Base-by-base conservation (phyloP, 2,888 invertebrate species). In the Eumacrocentrus americanus region DNA sequence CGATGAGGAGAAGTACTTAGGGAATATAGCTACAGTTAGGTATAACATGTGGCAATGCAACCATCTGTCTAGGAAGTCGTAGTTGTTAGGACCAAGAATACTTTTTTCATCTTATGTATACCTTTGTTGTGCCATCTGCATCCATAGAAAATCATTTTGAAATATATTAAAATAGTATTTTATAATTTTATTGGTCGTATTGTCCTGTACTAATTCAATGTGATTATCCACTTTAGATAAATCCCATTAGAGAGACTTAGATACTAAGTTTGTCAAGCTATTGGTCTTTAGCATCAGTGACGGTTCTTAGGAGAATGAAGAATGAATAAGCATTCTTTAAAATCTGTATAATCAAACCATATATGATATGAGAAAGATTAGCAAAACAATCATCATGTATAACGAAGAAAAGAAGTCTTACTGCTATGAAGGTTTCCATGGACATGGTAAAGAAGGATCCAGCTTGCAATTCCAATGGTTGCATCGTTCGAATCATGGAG, bases 301-400 rank as follows among this genome's bases (percentile, higher is more conserved):
- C 59, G 50, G 65, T 60, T 16, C 63, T 62, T 37, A 67, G 56
- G 34, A 75, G 62, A 23, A 73, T 61, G 52, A 70, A 75, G 51
- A 72, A 66, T 16, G 75, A 75, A 38, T 75, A 75, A 5, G 75
- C 72, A 14, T 67, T 65, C 16, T 62, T 53, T 29, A 75, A 52
- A 37, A 75, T 72, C 75, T 75, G 55, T 4, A 54, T 53, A 48
- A 22, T 4, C 9, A 14, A 22, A 20, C 46, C 47, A 25, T 7
- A 4, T 2, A 2, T 7, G 1, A 14, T 7, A 40, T 18, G 25
- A 40, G 20, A 44, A 18, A 6, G 29, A 1, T 22, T 12, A 12
- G 23, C 2, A 16, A 14, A 9, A 9, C 2, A 42, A 23, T 18
- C 5, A 3, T 48, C 12, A 14, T 9, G 22, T 22, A 20, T n/a